phyloP scores from a whole-genome alignment of 1,140 invertebrate species.

The Zaprionus ornatus region DNA sequence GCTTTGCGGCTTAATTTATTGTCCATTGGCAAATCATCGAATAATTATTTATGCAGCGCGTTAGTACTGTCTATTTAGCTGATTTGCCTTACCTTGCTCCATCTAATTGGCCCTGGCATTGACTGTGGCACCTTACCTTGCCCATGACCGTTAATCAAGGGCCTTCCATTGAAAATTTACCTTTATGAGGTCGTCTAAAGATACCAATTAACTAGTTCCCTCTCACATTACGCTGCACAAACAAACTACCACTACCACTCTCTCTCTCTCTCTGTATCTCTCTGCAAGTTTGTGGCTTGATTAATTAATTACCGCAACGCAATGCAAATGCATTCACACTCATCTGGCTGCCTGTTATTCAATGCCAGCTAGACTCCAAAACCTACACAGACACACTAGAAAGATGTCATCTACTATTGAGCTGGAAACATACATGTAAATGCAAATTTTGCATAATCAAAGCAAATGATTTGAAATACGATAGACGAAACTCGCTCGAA shows the following conservation, averaged over 20 bases:
- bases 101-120: background rate
- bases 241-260: too few relatives aligned
- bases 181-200: background rate
- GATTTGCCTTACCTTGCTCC: background rate
- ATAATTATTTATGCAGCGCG: conserved; percentile 50
- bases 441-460: background rate
- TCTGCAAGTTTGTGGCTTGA: background rate
- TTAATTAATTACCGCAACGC: background rate
- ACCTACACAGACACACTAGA: background rate
- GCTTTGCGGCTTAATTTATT: conserved; percentile 30
- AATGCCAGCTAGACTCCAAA: background rate
- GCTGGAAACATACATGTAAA: background rate
- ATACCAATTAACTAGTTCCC: background rate
- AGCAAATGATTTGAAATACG: background rate
- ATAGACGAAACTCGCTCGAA: background rate
- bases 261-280: too few relatives aligned
- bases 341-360: background rate
- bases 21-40: conserved; percentile 37
- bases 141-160: background rate
- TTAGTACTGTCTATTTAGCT: background rate
- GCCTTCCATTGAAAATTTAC: background rate
- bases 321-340: background rate
- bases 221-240: too few relatives aligned
- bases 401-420: conserved; percentile 6
- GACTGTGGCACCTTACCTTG: background rate